Evolutionary conservation across 2,113 vertebrate species (phyloP).

Genomic region (Notothenia coriiceps): DNA sequence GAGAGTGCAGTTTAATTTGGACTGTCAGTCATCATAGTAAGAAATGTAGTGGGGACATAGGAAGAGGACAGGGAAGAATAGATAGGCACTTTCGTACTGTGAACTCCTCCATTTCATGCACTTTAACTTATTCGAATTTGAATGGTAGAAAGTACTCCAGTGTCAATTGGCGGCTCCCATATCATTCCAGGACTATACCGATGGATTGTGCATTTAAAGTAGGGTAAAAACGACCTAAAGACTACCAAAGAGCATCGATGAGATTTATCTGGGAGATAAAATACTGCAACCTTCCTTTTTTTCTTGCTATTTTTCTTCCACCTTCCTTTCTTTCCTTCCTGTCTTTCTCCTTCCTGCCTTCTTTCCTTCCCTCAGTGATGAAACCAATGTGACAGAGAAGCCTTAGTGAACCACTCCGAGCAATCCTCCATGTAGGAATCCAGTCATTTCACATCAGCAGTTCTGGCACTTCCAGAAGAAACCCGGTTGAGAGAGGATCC

Average conservation of each 20-base stretch:
- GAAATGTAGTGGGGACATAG: conserved; percentile 28
- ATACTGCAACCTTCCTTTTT: conserved; percentile 35
- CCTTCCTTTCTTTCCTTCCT: conserved; percentile 13
- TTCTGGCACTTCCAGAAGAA: conserved; percentile 34
- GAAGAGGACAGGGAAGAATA: conserved; percentile 5
- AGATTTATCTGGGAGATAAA: conserved; percentile 34
- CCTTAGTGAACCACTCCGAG: conserved; percentile 40
- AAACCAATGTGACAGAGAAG: conserved; percentile 54
- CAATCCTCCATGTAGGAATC: conserved; percentile 38
- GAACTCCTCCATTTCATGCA: conserved; percentile 13
- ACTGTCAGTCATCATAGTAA: conserved; percentile 50
- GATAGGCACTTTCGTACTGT: conserved; percentile 15
- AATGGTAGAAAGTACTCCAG: conserved; percentile 27
- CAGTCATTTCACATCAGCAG: conserved; percentile 44
- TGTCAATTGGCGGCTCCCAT: conserved; percentile 21
- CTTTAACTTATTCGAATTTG: conserved; percentile 26
- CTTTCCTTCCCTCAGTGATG: conserved; percentile 28
- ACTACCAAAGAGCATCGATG: conserved; percentile 28
- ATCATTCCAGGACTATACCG: conserved; percentile 20
- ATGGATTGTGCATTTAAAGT: conserved; percentile 38
- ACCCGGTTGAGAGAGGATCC: conserved; percentile 4
- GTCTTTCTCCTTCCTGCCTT: conserved; percentile 10
- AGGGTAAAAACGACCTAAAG: conserved; percentile 26
- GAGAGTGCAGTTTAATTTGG: conserved; percentile 35
- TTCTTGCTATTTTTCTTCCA: conserved; percentile 12